Conservation (phyloP, 2,797 vertebrate species). For the Dendrocincla fuliginosa region DNA sequence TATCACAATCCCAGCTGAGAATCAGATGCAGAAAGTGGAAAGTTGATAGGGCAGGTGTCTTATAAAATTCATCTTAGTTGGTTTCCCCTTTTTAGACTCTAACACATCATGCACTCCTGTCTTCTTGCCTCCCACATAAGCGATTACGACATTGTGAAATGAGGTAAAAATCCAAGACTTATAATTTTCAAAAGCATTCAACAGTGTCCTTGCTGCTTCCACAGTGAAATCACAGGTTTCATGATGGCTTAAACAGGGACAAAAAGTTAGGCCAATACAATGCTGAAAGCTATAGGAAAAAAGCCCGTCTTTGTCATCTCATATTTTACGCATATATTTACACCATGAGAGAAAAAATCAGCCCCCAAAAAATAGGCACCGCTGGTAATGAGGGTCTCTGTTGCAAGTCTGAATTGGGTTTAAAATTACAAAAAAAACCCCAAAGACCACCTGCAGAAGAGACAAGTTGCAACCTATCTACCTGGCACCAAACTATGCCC, state of each 20-base stretch:
- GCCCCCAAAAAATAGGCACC: neutral
- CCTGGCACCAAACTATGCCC: slow-evolving; percentile 77
- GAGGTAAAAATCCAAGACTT: slow-evolving; percentile 46
- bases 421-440: slow-evolving; percentile 39
- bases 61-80: neutral
- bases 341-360: slow-evolving; percentile 31
- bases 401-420: slow-evolving; percentile 49
- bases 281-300: neutral
- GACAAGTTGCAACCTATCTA: slow-evolving; percentile 73
- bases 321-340: slow-evolving; percentile 46
- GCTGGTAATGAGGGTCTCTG: slow-evolving; percentile 31
- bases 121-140: slow-evolving; percentile 37
- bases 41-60: neutral
- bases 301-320: neutral
- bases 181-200: neutral
- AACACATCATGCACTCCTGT: neutral
- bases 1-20: neutral
- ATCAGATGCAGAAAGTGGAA: neutral
- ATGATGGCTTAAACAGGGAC: accelerated
- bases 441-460: slow-evolving; percentile 72
- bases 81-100: neutral
- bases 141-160: slow-evolving; percentile 34
- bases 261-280: neutral
- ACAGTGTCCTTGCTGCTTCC: neutral
- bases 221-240: neutral